phyloP scores from a whole-genome alignment of 2,888 invertebrate genomes.

The Pharmacophagus antenor region DNA sequence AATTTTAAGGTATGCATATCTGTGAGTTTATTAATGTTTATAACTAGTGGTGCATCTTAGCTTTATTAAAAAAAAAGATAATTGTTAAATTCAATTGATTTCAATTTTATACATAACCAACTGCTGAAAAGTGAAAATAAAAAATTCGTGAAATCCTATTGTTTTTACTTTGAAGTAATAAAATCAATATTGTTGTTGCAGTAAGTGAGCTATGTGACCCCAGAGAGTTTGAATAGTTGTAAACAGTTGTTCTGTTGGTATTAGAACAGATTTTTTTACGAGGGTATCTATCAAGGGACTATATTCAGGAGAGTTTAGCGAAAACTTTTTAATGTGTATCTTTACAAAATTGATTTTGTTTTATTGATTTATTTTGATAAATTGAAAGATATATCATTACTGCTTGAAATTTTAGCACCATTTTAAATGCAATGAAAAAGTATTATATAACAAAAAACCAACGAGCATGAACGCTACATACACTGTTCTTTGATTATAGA shows the following conservation, averaged over 20 bases:
- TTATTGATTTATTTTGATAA: background rate
- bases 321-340: slow-evolving; percentile 24
- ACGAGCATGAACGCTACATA: too few relatives aligned
- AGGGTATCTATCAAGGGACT: slow-evolving; percentile 23
- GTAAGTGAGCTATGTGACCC: slow-evolving; percentile 23
- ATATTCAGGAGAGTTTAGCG: slow-evolving; percentile 21
- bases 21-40: too few relatives aligned
- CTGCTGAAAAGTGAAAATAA: too few relatives aligned
- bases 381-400: background rate
- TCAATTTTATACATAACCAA: too few relatives aligned
- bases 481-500: too few relatives aligned
- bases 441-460: too few relatives aligned
- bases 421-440: background rate
- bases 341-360: slow-evolving; percentile 10
- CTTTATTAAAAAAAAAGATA: too few relatives aligned
- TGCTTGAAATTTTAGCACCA: background rate
- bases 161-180: background rate
- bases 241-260: slow-evolving; percentile 23
- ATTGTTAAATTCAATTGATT: too few relatives aligned
- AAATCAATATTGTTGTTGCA: slow-evolving; percentile 14
- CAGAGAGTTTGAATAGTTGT: slow-evolving; percentile 26
- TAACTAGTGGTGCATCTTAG: too few relatives aligned
- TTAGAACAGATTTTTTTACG: slow-evolving; percentile 26
- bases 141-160: too few relatives aligned
- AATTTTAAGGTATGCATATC: too few relatives aligned